Evolutionary conservation across 1,140 invertebrate genomes (phyloP).

Genomic region (Drosophila ohnishii): DNA sequence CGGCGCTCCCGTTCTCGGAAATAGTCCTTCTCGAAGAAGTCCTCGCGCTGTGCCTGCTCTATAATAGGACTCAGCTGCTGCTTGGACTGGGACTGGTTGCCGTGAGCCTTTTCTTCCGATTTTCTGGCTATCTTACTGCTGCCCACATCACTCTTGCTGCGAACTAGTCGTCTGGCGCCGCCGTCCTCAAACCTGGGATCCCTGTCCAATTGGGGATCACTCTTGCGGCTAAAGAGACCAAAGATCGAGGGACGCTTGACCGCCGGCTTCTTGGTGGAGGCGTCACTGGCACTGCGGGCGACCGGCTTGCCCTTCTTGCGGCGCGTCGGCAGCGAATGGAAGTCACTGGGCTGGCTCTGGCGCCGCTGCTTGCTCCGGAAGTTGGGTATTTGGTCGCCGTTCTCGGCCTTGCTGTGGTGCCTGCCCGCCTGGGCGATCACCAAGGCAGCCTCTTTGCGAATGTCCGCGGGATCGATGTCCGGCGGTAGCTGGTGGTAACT

Average conservation of each 20-base stretch:
- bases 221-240: conserved; percentile 85
- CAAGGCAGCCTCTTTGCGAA: conserved; percentile 80
- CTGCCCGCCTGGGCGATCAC: conserved; percentile 79
- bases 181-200: conserved; percentile 76
- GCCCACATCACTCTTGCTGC: conserved; percentile 89
- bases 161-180: conserved; percentile 73
- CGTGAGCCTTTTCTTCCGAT: conserved; percentile 19
- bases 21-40: conserved; percentile 85
- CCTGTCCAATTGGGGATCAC: conserved; percentile 69
- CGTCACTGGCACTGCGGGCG: conserved; percentile 84
- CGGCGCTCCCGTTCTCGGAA: conserved; percentile 74
- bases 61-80: conserved; percentile 90
- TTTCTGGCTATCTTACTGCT: conserved; percentile 44
- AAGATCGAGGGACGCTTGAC: conserved; percentile 84
- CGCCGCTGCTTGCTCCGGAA: conserved; percentile 79
- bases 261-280: conserved; percentile 79
- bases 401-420: conserved; percentile 80
- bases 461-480: conserved; percentile 76
- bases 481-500: conserved; percentile 77
- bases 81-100: conserved; percentile 69
- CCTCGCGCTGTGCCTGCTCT: conserved; percentile 86
- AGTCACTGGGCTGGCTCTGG: conserved; percentile 59
- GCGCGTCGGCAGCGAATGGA: conserved; percentile 76
- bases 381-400: conserved; percentile 75
- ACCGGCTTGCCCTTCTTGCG: conserved; percentile 79